These are phyloP conservation scores for Drosophila guanche DNA, from an alignment of 1,140 invertebrate genomes.

Conservation along the genomic window DNA sequence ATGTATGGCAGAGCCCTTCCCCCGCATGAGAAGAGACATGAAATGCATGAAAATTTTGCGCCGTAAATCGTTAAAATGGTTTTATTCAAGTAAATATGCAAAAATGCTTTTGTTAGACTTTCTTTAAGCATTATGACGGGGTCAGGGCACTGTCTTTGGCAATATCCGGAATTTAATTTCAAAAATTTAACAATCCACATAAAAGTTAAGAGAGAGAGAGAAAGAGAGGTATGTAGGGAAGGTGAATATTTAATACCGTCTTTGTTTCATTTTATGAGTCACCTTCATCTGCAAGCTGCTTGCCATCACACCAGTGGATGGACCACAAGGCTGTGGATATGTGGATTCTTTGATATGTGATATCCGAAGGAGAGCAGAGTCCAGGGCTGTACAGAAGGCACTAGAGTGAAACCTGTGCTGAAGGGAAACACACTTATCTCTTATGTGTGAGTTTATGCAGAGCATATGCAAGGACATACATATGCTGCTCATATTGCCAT, in stretches of 20 bases:
- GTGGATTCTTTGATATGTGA: slow-evolving; percentile 25
- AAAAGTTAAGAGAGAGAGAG: slow-evolving; percentile 27
- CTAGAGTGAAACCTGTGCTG: no score
- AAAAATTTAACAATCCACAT: slow-evolving; percentile 71
- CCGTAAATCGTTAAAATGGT: slow-evolving; percentile 79
- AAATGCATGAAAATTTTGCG: slow-evolving; percentile 75
- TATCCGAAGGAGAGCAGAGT: no score
- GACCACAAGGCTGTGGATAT: slow-evolving; percentile 30
- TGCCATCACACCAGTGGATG: no score
- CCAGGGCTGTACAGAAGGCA: no score
- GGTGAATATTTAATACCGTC: slow-evolving; percentile 62
- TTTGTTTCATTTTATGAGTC: slow-evolving; percentile 42
- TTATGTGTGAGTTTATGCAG: no score
- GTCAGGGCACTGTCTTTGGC: slow-evolving; percentile 36
- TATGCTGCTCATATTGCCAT: no score
- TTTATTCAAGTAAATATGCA: slow-evolving; percentile 80
- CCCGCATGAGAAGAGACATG: slow-evolving; percentile 23
- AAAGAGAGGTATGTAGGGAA: slow-evolving; percentile 11
- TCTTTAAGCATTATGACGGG: slow-evolving; percentile 28
- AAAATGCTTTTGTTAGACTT: slow-evolving; percentile 69
- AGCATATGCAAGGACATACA: no score
- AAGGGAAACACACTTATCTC: no score
- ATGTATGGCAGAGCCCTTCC: slow-evolving; percentile 1
- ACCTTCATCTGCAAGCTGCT: not conserved
- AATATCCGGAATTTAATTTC: slow-evolving; percentile 69